A percentile compares a stretch with the other conserved stretches of the same genome.
Evolutionary conservation across 2,113 vertebrate genomes (phyloP).

Genomic region (Podarcis cretensis): DNA sequence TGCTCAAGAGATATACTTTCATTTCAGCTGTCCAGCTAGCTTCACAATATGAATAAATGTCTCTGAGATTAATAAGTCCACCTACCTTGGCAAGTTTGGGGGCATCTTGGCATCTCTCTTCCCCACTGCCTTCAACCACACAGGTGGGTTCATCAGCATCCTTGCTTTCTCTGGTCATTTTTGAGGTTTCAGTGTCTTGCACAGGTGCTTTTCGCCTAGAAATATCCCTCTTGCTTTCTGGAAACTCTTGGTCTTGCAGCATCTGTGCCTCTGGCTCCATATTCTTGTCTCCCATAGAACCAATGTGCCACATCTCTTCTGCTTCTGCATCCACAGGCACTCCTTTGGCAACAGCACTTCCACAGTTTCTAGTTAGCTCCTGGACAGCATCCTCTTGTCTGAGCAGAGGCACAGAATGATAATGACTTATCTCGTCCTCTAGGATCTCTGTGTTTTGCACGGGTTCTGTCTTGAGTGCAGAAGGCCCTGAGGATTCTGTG

Average conservation of each 20-base stretch:
- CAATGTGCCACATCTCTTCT: not conserved
- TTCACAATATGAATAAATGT: accelerated
- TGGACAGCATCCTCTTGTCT: not conserved
- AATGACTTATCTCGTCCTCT: conserved; percentile 5
- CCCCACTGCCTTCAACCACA: conserved; percentile 15
- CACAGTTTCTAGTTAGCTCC: not conserved
- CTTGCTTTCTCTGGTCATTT: conserved; percentile 20
- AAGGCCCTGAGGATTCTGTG: not conserved
- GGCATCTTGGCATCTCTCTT: conserved; percentile 61
- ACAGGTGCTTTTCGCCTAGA: not conserved
- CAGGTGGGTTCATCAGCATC: conserved; percentile 21
- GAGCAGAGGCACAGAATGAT: not conserved
- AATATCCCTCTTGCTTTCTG: conserved; percentile 1
- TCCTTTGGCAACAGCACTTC: not conserved
- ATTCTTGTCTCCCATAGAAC: not conserved
- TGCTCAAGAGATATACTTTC: not conserved
- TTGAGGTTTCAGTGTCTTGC: conserved; percentile 34
- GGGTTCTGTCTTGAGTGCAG: conserved; percentile 29
- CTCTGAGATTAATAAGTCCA: accelerated
- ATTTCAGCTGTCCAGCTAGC: not conserved
- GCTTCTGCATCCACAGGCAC: not conserved
- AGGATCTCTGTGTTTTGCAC: not conserved
- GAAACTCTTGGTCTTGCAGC: not conserved
- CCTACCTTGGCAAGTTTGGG: conserved; percentile 67
- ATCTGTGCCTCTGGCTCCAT: conserved; percentile 26